phyloP scores from a whole-genome alignment of 1,140 invertebrate genomes.

The Homalodisca vitripennis region DNA sequence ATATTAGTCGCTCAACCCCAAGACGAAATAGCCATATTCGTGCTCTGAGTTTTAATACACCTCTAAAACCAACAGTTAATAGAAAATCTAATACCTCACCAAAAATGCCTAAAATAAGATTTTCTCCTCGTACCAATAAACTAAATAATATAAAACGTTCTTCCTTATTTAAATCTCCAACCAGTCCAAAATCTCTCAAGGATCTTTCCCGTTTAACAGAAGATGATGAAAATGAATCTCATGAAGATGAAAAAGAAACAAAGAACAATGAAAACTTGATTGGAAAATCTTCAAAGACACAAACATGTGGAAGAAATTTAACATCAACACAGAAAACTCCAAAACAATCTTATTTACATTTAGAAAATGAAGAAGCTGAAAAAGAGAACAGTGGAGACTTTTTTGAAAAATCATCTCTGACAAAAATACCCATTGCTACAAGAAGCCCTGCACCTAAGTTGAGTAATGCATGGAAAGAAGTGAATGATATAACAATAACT shows the following conservation, averaged over 20 bases:
- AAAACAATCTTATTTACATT: no score
- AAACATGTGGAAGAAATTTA: no score
- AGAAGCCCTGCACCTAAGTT: conserved; percentile 14
- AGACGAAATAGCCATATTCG: conserved; percentile 14
- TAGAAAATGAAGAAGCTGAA: background rate
- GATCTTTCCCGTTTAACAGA: conserved; percentile 1
- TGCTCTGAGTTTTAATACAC: conserved; percentile 18
- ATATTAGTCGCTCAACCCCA: conserved; percentile 10
- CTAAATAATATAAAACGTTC: background rate
- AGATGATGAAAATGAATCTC: conserved; percentile 25
- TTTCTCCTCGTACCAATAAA: background rate
- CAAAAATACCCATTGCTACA: background rate
- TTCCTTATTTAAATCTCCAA: background rate
- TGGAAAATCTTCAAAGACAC: no score
- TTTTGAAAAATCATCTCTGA: background rate
- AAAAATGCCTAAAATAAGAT: background rate
- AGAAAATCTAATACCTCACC: conserved; percentile 15
- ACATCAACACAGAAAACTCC: no score
- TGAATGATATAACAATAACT: conserved; percentile 1
- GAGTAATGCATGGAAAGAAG: conserved; percentile 14
- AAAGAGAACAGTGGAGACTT: background rate
- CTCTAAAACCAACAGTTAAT: background rate
- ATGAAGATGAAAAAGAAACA: background rate
- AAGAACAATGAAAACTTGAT: background rate
- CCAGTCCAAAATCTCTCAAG: conserved; percentile 2